Evolutionary conservation across 2,113 vertebrate genomes (phyloP), one percentile per base, ranked within the genome.

Genomic region (Zootoca vivipara): DNA sequence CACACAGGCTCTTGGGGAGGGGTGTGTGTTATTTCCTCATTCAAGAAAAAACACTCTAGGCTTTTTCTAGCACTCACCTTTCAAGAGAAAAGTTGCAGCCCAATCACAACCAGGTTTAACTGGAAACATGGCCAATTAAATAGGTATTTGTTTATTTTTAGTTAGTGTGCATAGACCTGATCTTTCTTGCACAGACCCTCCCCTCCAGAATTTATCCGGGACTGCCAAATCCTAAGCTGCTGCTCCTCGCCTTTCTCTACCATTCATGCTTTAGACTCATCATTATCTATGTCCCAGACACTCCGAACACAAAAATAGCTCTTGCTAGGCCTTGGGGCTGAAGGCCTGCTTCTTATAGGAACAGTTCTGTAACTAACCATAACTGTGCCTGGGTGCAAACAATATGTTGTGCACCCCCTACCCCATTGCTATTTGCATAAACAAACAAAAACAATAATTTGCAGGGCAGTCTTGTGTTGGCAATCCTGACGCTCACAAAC

Each of bases 21-120:
- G 56, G 18, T 12, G 67, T 12, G 46, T 52, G 52, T 46, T 78
- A 78, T 67, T 83, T 67, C n/a, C 80, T 88, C n/a, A 67, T 75
- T 77, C 80, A 88, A 52, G 75, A 64, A 65, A 87, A 75, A 72
- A 87, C 46, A 80, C 56, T 70, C 35, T 26, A 38, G 28, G 33
- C n/a, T 46, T 86, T 58, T 64, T 70, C 56, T 80, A 35, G 38
- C 56, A 62, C 18, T 78, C 5, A 2, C 16, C 24, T 69, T 77
- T 87, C 52, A 24, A 20, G 40, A 30, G 3, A 9, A 87, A 87
- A 56, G 33, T 70, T 86, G 64, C 30, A 79, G 42, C 65, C 22
- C 20, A 87, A 58, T 20, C 35, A 35, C 38, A 74, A 40, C 52
- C 7, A 58, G 58, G 33, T 30, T 87, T 80, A 35, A 5, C 10